phyloP scores from a whole-genome alignment of 2,113 vertebrate species.

The Thinocorus orbignyianus region DNA sequence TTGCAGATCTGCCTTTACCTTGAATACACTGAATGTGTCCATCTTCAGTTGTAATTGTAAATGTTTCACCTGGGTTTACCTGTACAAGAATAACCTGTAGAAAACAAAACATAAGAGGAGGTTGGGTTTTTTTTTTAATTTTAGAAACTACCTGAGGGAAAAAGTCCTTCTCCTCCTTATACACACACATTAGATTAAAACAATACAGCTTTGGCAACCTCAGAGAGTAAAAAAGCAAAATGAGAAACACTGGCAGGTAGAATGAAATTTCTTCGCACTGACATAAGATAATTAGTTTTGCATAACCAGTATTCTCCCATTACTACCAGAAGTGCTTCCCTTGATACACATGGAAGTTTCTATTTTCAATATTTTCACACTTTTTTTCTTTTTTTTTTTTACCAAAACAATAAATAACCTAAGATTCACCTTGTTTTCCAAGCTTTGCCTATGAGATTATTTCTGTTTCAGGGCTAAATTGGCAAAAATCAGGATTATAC shows the following conservation, averaged over 20 bases:
- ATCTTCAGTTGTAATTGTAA: conserved; percentile 84
- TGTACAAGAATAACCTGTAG: conserved; percentile 83
- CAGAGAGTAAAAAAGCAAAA: background rate
- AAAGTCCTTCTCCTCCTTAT: background rate
- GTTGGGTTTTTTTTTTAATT: background rate
- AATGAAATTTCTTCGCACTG: background rate
- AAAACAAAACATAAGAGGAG: background rate
- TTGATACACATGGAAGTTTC: background rate
- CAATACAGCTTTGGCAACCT: background rate
- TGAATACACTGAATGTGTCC: conserved; percentile 82
- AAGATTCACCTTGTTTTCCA: background rate
- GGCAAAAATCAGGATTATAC: background rate
- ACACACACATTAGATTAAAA: background rate
- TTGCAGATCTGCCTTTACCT: conserved; percentile 67
- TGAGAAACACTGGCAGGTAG: background rate
- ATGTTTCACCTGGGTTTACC: conserved; percentile 84
- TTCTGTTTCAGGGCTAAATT: background rate
- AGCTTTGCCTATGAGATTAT: background rate
- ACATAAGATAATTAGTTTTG: background rate
- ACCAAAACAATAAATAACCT: background rate
- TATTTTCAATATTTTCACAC: background rate
- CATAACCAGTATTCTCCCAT: background rate
- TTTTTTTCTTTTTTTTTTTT: background rate
- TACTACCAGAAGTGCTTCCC: background rate
- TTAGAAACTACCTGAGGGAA: background rate